Conservation (phyloP, 1,140 invertebrate genomes). For the Potamilus streckersoni region DNA sequence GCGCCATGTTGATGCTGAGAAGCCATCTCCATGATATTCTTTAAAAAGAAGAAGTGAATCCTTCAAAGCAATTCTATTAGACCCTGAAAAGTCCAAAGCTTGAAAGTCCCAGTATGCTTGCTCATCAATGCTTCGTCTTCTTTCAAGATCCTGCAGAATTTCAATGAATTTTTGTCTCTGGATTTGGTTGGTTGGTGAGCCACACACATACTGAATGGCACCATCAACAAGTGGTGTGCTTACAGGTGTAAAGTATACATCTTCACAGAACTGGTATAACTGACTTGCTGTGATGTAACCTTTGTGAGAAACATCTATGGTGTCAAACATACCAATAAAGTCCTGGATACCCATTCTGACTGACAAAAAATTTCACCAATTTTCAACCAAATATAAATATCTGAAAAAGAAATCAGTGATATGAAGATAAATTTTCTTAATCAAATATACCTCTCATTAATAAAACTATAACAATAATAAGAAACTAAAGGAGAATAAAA, state of each 20-base stretch:
- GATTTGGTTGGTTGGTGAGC: slow-evolving; percentile 22
- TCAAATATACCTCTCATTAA: no score
- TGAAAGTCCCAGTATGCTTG: slow-evolving; percentile 61
- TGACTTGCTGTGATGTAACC: slow-evolving; percentile 49
- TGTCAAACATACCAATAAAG: slow-evolving; percentile 52
- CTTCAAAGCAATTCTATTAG: slow-evolving; percentile 46
- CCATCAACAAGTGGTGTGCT: slow-evolving; percentile 44
- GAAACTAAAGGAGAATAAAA: no score
- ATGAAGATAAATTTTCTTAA: no score
- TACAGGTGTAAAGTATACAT: slow-evolving; percentile 44
- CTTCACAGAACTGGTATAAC: slow-evolving; percentile 46
- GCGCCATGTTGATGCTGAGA: slow-evolving; percentile 58
- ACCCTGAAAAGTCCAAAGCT: slow-evolving; percentile 52
- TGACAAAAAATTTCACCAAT: no score
- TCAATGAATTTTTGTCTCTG: slow-evolving; percentile 43
- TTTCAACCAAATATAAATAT: no score
- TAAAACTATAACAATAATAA: no score
- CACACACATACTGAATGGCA: slow-evolving; percentile 50
- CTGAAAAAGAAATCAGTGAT: no score
- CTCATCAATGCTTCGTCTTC: slow-evolving; percentile 49
- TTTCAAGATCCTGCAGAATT: slow-evolving; percentile 52
- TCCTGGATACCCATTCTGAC: slow-evolving; percentile 54
- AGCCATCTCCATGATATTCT: slow-evolving; percentile 58
- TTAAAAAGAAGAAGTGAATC: slow-evolving; percentile 56
- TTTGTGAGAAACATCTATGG: slow-evolving; percentile 44